A percentile compares a stretch with the other conserved stretches of the same genome.
Conservation (phyloP, 1,140 invertebrate species). For the Anagrus nilaparvatae region DNA sequence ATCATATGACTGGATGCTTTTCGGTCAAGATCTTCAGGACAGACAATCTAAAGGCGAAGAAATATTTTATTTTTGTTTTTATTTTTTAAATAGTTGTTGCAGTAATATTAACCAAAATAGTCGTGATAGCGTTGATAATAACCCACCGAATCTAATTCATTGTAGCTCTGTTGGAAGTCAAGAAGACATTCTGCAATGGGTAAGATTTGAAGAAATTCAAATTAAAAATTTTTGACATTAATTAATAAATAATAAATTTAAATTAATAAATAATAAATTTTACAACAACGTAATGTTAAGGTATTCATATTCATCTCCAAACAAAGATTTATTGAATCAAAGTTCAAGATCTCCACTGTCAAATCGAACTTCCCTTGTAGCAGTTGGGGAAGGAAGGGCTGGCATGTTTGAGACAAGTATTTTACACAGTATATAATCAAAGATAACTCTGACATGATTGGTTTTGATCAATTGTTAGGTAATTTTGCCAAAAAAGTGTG, state of each 20-base stretch:
- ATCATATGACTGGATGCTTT: constrained; percentile 80
- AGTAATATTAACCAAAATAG: constrained; percentile 47
- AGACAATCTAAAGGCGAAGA: constrained; percentile 68
- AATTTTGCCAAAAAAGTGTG: constrained; percentile 52
- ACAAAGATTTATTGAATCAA: constrained; percentile 26
- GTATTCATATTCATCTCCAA: constrained; percentile 28
- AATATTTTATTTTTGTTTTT: constrained; percentile 76
- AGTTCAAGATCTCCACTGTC: constrained; percentile 31
- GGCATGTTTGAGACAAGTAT: constrained; percentile 44
- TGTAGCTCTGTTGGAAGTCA: constrained; percentile 32
- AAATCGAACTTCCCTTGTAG: constrained; percentile 49
- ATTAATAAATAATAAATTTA: too few species aligned
- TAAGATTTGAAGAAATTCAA: constrained; percentile 18
- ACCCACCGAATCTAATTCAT: constrained; percentile 35
- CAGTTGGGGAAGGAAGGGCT: constrained; percentile 44
- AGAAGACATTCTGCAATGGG: constrained; percentile 41
- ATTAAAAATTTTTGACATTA: constrained; percentile 1
- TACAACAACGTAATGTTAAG: constrained; percentile 28
- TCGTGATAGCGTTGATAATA: constrained; percentile 42
- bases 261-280: too few species aligned
- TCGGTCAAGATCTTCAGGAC: constrained; percentile 70
- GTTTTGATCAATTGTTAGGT: constrained; percentile 43
- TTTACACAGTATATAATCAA: constrained; percentile 45
- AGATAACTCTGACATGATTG: constrained; percentile 40
- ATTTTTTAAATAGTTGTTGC: constrained; percentile 52